Percentiles rank a stretch among this genome's conserved stretches.
Conservation (phyloP, 2,113 vertebrate genomes). For the Gallinago undulata region DNA sequence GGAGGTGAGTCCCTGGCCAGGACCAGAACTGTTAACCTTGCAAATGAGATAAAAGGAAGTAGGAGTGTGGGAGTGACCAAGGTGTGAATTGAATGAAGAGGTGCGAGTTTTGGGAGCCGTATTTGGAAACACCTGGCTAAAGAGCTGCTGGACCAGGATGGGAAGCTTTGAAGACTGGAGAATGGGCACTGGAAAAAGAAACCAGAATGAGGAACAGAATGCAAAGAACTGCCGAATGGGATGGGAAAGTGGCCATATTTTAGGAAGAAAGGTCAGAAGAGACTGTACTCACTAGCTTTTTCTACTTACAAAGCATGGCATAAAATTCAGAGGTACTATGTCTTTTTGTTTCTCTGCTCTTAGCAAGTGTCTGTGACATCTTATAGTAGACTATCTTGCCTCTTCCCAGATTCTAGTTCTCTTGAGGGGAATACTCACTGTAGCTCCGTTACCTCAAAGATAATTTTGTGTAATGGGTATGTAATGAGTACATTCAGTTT, state of each 20-base stretch:
- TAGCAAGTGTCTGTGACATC: neutral
- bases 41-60: neutral
- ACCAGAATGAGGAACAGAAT: neutral
- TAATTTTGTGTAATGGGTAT: neutral
- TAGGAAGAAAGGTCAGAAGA: neutral
- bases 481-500: neutral
- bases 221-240: neutral
- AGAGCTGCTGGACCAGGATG: neutral
- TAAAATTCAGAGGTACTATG: neutral
- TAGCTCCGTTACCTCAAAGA: neutral
- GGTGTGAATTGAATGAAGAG: neutral
- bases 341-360: neutral
- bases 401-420: neutral
- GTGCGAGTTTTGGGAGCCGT: neutral
- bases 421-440: neutral
- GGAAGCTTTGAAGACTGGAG: neutral
- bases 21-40: neutral
- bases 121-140: neutral
- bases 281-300: neutral
- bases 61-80: neutral
- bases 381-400: neutral
- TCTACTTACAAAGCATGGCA: neutral
- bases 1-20: neutral
- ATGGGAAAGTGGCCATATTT: neutral
- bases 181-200: neutral